Evolutionary conservation across 2,888 invertebrate species (phyloP).

Genomic region (Pheosia gnoma): DNA sequence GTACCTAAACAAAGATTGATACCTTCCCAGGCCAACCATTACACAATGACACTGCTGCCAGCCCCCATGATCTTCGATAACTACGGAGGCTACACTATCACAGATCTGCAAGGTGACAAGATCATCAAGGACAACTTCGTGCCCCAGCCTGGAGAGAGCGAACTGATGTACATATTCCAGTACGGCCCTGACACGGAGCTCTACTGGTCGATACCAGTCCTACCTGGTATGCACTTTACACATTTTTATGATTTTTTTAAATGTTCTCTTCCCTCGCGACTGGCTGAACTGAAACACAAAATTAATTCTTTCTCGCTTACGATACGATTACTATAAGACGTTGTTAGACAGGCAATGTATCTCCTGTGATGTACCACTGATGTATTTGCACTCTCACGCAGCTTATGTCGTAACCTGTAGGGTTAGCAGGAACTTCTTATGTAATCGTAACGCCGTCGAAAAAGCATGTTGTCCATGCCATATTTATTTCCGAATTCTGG

Average conservation of each 20-base stretch:
- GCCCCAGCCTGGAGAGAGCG: conserved; percentile 67
- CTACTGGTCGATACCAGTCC: conserved; percentile 74
- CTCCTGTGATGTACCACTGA: no score
- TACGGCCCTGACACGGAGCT: conserved; percentile 58
- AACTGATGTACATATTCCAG: conserved; percentile 67
- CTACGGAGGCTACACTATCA: conserved; percentile 71
- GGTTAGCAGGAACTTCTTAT: no score
- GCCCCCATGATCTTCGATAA: conserved; percentile 70
- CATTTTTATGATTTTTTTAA: not conserved
- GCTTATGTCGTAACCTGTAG: no score
- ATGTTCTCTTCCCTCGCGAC: not conserved
- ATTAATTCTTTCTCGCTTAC: no score
- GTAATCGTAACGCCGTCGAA: no score
- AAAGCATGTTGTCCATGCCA: no score
- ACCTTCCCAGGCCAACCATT: conserved; percentile 59
- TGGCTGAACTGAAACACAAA: no score
- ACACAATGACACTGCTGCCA: conserved; percentile 59
- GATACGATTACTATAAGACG: no score
- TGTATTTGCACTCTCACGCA: not conserved
- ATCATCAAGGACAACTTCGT: conserved; percentile 67
- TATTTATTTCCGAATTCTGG: no score
- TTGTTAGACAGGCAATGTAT: no score
- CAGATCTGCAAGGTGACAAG: conserved; percentile 59
- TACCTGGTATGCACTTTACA: conserved; percentile 59
- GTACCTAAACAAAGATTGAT: no score